Base-by-base conservation (phyloP, 2,888 invertebrate species). In the Antitype chi region DNA sequence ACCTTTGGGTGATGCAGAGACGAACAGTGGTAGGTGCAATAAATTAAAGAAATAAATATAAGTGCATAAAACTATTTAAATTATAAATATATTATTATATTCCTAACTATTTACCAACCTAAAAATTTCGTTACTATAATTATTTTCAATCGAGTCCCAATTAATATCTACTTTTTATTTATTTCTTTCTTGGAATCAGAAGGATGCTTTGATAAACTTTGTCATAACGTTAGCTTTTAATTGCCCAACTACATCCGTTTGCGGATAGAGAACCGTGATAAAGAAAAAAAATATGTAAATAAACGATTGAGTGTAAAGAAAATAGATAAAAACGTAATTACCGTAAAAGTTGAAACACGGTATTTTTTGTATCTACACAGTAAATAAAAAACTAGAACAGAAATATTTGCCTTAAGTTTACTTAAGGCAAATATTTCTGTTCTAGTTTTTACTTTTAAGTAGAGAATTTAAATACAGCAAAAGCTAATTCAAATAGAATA, bases 401-500 rank as follows among this genome's bases (percentile, higher is more conserved):
- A 25, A 52, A 57, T 53, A 32, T 52, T 75, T 20, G 0, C 32
- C 8, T 7, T 20, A 23, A 59, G 25, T 76, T 15, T n/a, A n/a
- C n/a, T n/a, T n/a, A n/a, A n/a, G n/a, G n/a, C n/a, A n/a, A n/a
- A n/a, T n/a, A n/a, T n/a, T n/a, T n/a, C n/a, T n/a, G n/a, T n/a
- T n/a, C n/a, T n/a, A n/a, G n/a, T n/a, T n/a, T n/a, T n/a, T n/a
- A n/a, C n/a, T n/a, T n/a, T n/a, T 62, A 62, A 67, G 25, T 49
- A 49, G 38, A 43, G 5, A 67, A 67, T 67, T 25, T 23, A 67
- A 81, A 62, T 32, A 67, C n/a, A 63, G 17, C 32, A 47, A 53
- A 9, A 53, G 17, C 69, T 62, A 60, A 78, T 62, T 23, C 52
- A 76, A 43, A 67, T 81, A 82, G 77, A 69, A 69, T 63, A 59